Conservation (phyloP, 2,888 invertebrate genomes). For the Incurvaria masculella region DNA sequence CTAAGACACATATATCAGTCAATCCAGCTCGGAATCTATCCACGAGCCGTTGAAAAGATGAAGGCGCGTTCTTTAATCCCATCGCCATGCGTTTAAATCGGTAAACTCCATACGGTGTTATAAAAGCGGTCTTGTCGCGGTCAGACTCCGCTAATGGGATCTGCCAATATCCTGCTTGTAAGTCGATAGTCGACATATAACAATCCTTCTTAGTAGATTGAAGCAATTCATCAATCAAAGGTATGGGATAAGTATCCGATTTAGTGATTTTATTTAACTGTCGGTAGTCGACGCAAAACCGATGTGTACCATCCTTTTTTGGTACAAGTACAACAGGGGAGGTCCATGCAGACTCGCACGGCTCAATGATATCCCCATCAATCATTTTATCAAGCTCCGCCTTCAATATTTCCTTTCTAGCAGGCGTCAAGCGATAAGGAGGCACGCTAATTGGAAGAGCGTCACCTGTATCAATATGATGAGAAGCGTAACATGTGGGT, state of each 20-base stretch:
- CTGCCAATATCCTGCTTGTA: constrained; percentile 27
- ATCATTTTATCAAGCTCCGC: constrained; percentile 22
- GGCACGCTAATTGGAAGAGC: no score
- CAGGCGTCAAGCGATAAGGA: no score
- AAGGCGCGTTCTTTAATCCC: constrained; percentile 20
- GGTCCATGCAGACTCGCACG: constrained; percentile 27
- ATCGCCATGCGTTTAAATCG: constrained; percentile 21
- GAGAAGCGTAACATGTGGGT: no score
- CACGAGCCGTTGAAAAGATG: constrained; percentile 20
- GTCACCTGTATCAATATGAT: no score
- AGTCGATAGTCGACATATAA: constrained; percentile 23
- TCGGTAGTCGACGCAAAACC: constrained; percentile 27
- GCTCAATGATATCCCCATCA: constrained; percentile 24
- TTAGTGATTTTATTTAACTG: constrained; percentile 11
- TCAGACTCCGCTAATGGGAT: constrained; percentile 16
- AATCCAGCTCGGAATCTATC: constrained; percentile 17
- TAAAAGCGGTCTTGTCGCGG: constrained; percentile 20
- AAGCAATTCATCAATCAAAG: constrained; percentile 25
- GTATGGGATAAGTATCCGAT: constrained; percentile 20
- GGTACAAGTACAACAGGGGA: constrained; percentile 25
- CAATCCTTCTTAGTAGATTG: constrained; percentile 18
- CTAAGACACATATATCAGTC: constrained; percentile 11
- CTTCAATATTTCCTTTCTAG: no score
- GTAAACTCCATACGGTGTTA: constrained; percentile 19
- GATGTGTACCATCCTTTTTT: constrained; percentile 21